These are phyloP conservation scores for Oryctes rhinoceros DNA, from an alignment of 1,140 invertebrate genomes.

Conservation along the genomic window DNA sequence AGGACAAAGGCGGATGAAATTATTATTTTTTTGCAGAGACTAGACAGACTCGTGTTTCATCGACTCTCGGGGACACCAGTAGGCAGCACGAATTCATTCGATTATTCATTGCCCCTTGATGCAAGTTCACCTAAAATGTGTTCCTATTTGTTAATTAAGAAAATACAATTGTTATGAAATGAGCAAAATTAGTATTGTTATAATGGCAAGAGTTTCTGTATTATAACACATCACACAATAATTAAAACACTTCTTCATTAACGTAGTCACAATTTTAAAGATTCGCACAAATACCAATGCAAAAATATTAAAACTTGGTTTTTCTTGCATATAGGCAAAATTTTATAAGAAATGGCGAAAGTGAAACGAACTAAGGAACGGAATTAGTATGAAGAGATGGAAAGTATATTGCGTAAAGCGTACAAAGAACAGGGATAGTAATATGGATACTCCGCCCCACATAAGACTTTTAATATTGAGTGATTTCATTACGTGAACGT, in stretches of 20 bases:
- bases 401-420: conserved; percentile 58
- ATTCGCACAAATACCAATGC: neutral
- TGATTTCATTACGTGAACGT: conserved; percentile 38
- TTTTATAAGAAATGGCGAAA: conserved; percentile 38
- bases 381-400: conserved; percentile 59
- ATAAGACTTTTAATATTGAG: conserved; percentile 46
- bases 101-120: too few species aligned
- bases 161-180: neutral
- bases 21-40: too few species aligned
- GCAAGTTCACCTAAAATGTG: too few species aligned
- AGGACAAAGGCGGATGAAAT: too few species aligned
- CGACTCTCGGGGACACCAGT: too few species aligned
- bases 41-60: too few species aligned
- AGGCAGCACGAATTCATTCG: too few species aligned
- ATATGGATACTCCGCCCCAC: conserved; percentile 48
- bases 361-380: conserved; percentile 38
- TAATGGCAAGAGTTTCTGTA: neutral
- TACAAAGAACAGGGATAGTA: conserved; percentile 57
- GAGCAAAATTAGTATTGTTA: neutral
- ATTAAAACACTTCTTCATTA: neutral
- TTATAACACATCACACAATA: neutral
- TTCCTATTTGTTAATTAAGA: too few species aligned
- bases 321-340: neutral
- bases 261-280: neutral
- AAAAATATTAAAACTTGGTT: conserved; percentile 25